Evolutionary conservation across 2,888 invertebrate species (phyloP), one percentile per base, ranked within the genome.

Genomic region (Ptilodon capucinus): DNA sequence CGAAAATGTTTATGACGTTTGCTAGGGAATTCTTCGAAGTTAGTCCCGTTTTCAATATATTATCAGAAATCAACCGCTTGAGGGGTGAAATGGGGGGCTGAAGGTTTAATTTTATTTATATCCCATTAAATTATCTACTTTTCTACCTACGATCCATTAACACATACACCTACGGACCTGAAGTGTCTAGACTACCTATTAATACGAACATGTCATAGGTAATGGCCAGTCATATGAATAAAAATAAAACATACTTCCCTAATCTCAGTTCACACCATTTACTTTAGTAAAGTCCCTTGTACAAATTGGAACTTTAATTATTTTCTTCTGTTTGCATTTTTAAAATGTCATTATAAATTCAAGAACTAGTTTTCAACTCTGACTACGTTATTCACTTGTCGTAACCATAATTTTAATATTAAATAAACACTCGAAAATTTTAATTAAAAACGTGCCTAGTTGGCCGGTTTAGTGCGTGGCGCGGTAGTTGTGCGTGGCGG

Each of bases 401-500:
- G 51, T 59, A 40, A 51, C 42, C 48, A 48, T 48, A 44, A 64
- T 59, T 59, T 62, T 54, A 64, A 61, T 64, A 55, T 64, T 60
- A 58, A 60, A 49, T 47, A 42, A 42, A 43, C 51, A 42, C 45
- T 55, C 41, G 47, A 56, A 41, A 46, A 34, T 49, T 61, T 64
- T 56, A 64, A 62, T 64, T 61, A 58, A 64, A 61, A 57, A 48
- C 48, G 42, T 44, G 45, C 40, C 21, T 54, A 40, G 41, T 18
- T 30, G 44, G 46, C 40, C 48, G 48, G 45, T 54, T 61, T 52
- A 59, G 58, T 61, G 61, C 53, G 50, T 61, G 38, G 35, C 11
- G 35, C 35, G 35, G 8, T 35, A 11, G 35, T 17, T 72, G 77
- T 76, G 79, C 77, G 70, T 66, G 59, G 69, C 68, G 74, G 66